These are phyloP conservation scores for Chromobotia macracanthus DNA, from an alignment of 2,797 vertebrate genomes.

Conservation along the genomic window DNA sequence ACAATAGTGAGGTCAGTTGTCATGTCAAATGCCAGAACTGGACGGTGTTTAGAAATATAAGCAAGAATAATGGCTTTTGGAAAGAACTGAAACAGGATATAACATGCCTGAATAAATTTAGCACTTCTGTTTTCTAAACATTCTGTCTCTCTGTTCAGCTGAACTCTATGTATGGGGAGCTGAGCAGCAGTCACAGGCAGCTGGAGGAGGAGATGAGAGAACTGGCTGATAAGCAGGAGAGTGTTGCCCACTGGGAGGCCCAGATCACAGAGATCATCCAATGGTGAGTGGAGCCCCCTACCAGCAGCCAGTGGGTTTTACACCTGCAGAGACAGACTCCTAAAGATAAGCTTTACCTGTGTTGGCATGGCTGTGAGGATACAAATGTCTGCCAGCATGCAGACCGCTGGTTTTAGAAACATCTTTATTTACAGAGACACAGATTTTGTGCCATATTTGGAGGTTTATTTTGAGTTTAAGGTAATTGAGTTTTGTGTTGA, in stretches of 20 bases:
- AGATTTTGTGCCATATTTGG: not conserved
- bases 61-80: constrained; percentile 27
- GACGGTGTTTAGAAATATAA: constrained; percentile 16
- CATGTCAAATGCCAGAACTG: constrained; percentile 22
- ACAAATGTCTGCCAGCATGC: not conserved
- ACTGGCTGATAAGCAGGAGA: constrained; percentile 95
- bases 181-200: constrained; percentile 84
- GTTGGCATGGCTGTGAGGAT: constrained; percentile 2
- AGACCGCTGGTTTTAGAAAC: not conserved
- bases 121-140: constrained; percentile 4
- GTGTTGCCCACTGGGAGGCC: constrained; percentile 97
- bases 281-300: constrained; percentile 82
- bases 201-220: constrained; percentile 94
- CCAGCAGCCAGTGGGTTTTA: constrained; percentile 58
- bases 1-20: constrained; percentile 15
- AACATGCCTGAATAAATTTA: constrained; percentile 28
- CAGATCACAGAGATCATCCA: constrained; percentile 99
- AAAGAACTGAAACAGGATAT: constrained; percentile 36
- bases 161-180: constrained; percentile 82
- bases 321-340: constrained; percentile 2
- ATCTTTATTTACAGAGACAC: not conserved
- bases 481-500: not conserved
- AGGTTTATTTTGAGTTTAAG: too few species aligned
- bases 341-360: not conserved
- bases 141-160: constrained; percentile 71